Evolutionary conservation across 2,113 vertebrate species (phyloP).

Genomic region (Parotia lawesii): DNA sequence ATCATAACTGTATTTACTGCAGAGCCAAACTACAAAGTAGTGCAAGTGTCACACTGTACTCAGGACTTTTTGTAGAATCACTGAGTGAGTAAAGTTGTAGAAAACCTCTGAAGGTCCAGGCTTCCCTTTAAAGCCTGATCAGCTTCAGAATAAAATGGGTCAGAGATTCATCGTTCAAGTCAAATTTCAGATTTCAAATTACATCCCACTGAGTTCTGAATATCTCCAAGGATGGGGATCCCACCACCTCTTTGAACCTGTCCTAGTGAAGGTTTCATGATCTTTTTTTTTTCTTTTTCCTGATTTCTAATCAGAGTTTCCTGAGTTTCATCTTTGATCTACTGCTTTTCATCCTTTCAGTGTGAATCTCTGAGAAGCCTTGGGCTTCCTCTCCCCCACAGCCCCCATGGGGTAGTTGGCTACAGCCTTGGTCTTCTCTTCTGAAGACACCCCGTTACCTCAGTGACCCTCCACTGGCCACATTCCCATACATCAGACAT

Average conservation of each 20-base stretch:
- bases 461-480: not conserved
- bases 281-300: not conserved
- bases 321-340: not conserved
- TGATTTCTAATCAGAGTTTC: not conserved
- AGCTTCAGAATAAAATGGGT: not conserved
- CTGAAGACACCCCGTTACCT: not conserved
- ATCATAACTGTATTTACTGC: not conserved
- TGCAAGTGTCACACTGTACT: not conserved
- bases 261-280: not conserved
- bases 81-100: not conserved
- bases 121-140: not conserved
- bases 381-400: not conserved
- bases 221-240: not conserved
- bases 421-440: not conserved
- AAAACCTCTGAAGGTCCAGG: not conserved
- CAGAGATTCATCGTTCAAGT: not conserved
- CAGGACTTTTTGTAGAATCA: not conserved
- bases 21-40: not conserved
- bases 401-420: not conserved
- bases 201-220: not conserved
- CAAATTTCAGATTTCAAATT: not conserved
- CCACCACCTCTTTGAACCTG: not conserved
- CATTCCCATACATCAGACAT: accelerated
- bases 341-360: not conserved
- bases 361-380: not conserved